Percentiles rank a stretch among this genome's conserved stretches.
These are phyloP conservation scores for Tethea ocularis DNA, from an alignment of 2,888 invertebrate species.

Conservation along the genomic window DNA sequence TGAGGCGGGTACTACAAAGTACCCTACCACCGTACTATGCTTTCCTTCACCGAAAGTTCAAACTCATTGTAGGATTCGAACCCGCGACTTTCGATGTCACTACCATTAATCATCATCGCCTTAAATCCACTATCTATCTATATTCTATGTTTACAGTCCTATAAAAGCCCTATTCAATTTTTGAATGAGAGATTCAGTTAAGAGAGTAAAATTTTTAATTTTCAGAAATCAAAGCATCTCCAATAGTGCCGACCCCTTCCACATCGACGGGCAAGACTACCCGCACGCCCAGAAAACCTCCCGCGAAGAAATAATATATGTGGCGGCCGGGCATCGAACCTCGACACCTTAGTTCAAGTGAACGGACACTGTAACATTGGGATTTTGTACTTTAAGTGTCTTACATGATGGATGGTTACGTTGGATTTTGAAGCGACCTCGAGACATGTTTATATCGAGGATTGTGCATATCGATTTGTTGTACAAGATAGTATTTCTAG, in stretches of 20 bases:
- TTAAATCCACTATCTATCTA: too few relatives aligned
- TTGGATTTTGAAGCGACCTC: neutral
- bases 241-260: conserved; percentile 70
- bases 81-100: too few relatives aligned
- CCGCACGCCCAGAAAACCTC: conserved; percentile 75
- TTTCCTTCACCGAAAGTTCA: too few relatives aligned
- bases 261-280: conserved; percentile 77
- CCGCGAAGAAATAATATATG: conserved; percentile 72
- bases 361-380: conserved; percentile 35
- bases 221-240: conserved; percentile 65
- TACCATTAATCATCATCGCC: too few relatives aligned
- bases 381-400: conserved; percentile 14
- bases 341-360: conserved; percentile 24
- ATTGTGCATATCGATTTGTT: neutral
- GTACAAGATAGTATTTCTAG: too few relatives aligned
- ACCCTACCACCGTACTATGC: too few relatives aligned
- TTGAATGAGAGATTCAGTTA: too few relatives aligned
- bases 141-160: too few relatives aligned
- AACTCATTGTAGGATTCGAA: too few relatives aligned
- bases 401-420: neutral
- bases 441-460: neutral
- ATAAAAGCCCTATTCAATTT: too few relatives aligned
- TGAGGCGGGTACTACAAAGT: too few relatives aligned
- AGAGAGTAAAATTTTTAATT: conserved; percentile 12
- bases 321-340: conserved; percentile 15